These are phyloP conservation scores for Hesperophylax magnus DNA, from an alignment of 1,140 invertebrate genomes.

Conservation along the genomic window DNA sequence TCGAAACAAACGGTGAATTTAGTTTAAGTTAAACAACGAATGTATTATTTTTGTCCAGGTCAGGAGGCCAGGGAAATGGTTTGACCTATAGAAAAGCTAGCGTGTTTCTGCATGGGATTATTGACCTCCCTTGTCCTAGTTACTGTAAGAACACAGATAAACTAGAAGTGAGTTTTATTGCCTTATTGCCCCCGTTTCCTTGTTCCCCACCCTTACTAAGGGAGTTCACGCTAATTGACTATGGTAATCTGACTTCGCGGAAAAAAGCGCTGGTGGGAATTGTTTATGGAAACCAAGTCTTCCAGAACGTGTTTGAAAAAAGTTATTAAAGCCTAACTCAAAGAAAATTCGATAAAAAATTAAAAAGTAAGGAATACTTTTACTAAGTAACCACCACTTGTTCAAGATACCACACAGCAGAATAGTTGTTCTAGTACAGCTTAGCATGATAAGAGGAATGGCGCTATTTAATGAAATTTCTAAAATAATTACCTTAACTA, in stretches of 20 bases:
- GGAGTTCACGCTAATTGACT: constrained; percentile 5
- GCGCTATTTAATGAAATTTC: too few relatives aligned
- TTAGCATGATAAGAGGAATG: too few relatives aligned
- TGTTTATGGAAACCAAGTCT: neutral
- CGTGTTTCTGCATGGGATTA: neutral
- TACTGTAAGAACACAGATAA: constrained; percentile 5
- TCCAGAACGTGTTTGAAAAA: neutral
- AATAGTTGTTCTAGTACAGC: too few relatives aligned
- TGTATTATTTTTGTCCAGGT: neutral
- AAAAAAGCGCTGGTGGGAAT: neutral
- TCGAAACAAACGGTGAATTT: too few relatives aligned
- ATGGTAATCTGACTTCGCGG: neutral
- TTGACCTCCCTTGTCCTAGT: constrained; percentile 27
- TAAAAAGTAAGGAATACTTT: too few relatives aligned
- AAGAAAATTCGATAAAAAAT: too few relatives aligned
- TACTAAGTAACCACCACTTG: too few relatives aligned
- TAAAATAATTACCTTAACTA: too few relatives aligned
- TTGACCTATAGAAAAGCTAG: neutral
- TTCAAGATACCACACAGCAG: too few relatives aligned
- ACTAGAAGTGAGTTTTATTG: constrained; percentile 2
- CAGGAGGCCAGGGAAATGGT: neutral
- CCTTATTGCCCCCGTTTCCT: neutral
- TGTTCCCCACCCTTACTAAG: neutral
- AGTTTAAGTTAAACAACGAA: too few relatives aligned
- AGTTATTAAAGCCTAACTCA: neutral